Conservation (phyloP, 2,888 invertebrate species). For the Ischnura elegans region DNA sequence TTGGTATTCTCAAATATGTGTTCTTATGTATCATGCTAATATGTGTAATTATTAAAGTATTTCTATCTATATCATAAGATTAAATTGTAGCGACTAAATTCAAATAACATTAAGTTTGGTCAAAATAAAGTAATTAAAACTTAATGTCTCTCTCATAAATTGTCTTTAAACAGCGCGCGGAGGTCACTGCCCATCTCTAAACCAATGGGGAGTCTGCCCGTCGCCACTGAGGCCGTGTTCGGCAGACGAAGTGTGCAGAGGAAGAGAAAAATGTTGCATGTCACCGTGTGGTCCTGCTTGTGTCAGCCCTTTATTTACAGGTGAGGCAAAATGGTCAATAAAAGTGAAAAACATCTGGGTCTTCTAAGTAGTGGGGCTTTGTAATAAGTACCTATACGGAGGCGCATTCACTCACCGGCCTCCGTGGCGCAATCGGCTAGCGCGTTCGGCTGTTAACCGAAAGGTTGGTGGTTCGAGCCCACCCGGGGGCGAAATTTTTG, state of each 20-base stretch:
- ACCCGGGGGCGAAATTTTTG: conserved; percentile 61
- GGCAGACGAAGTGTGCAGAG: conserved; percentile 82
- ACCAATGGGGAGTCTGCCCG: conserved; percentile 79
- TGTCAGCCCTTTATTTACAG: conserved; percentile 82
- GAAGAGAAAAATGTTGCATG: conserved; percentile 83
- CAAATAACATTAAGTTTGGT: background rate
- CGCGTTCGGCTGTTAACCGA: conserved; percentile 67
- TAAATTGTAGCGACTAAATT: too few species aligned
- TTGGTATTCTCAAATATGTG: too few species aligned
- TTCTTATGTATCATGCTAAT: too few species aligned
- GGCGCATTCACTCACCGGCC: background rate
- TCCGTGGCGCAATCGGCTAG: conserved; percentile 67
- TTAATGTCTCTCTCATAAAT: background rate
- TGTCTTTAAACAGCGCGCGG: conserved; percentile 36
- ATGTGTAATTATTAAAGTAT: too few species aligned
- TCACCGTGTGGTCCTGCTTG: conserved; percentile 83
- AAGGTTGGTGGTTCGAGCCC: conserved; percentile 67
- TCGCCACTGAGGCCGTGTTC: conserved; percentile 82
- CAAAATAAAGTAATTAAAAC: background rate
- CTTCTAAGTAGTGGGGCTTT: background rate
- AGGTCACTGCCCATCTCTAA: conserved; percentile 76
- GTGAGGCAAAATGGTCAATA: conserved; percentile 75
- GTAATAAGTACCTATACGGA: background rate
- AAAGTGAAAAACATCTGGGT: background rate
- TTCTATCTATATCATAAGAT: too few species aligned